phyloP scores from a whole-genome alignment of 2,797 vertebrate species.

The Cossypha niveicapilla region DNA sequence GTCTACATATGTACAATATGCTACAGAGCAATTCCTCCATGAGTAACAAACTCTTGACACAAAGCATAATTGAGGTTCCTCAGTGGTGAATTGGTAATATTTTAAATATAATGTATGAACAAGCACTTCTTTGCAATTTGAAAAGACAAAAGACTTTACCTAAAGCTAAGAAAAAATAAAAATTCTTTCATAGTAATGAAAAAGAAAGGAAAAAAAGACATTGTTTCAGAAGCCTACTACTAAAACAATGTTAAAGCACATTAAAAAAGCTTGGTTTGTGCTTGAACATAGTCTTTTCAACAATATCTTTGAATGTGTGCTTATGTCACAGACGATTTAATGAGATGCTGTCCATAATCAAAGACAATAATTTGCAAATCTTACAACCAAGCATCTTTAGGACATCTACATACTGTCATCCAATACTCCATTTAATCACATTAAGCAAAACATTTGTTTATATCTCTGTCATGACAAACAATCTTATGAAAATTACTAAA shows the following conservation, averaged over 20 bases:
- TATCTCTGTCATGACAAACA: background rate
- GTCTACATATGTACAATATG: background rate
- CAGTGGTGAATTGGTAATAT: background rate
- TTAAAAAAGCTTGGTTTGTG: background rate
- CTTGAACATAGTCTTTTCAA: background rate
- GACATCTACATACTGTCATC: background rate
- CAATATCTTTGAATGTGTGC: background rate
- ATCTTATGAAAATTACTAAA: background rate
- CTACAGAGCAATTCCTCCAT: background rate
- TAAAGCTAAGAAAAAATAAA: background rate
- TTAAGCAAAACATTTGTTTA: background rate
- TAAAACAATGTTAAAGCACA: background rate
- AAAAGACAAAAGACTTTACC: background rate
- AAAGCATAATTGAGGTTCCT: background rate
- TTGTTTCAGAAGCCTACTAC: background rate
- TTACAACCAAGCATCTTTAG: background rate
- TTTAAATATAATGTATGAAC: background rate
- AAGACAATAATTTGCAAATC: background rate
- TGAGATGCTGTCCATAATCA: background rate
- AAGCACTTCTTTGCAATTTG: background rate
- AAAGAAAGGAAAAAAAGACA: background rate
- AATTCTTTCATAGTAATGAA: background rate
- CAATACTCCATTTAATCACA: background rate
- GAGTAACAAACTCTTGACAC: background rate
- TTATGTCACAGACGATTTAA: background rate